A percentile compares a stretch with the other conserved stretches of the same genome.
Evolutionary conservation across 2,113 vertebrate genomes (phyloP).

Genomic region (Indicator indicator): DNA sequence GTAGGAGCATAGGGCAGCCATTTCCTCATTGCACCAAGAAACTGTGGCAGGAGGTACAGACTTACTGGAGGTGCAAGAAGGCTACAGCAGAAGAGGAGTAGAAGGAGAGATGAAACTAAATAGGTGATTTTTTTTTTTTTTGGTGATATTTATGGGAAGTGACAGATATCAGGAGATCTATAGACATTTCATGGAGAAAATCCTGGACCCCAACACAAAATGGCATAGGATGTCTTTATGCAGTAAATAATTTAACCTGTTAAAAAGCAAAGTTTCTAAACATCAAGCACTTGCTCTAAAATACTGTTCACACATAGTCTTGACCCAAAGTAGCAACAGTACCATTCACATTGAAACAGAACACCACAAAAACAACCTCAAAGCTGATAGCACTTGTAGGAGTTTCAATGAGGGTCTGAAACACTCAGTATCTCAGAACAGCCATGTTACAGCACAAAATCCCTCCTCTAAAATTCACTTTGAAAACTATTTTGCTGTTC

Average conservation of each 20-base stretch:
- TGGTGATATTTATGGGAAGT: background rate
- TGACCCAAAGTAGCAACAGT: background rate
- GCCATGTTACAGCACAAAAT: background rate
- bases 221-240: background rate
- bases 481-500: background rate
- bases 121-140: background rate
- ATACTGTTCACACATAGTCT: background rate
- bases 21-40: background rate
- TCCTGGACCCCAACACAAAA: background rate
- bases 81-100: background rate
- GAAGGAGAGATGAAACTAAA: background rate
- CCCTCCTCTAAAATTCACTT: background rate
- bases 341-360: background rate
- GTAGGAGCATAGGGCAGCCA: background rate
- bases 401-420: background rate
- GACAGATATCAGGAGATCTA: fast-evolving
- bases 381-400: background rate
- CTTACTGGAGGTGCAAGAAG: background rate
- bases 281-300: background rate
- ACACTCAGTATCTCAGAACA: background rate
- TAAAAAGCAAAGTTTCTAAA: background rate
- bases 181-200: background rate
- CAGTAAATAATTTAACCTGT: background rate
- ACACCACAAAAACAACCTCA: background rate
- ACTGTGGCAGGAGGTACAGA: background rate